Percentiles rank a stretch among this genome's conserved stretches.
These are phyloP conservation scores for Philantomba maxwellii DNA, from an alignment of 2,113 vertebrate species.

Conservation along the genomic window DNA sequence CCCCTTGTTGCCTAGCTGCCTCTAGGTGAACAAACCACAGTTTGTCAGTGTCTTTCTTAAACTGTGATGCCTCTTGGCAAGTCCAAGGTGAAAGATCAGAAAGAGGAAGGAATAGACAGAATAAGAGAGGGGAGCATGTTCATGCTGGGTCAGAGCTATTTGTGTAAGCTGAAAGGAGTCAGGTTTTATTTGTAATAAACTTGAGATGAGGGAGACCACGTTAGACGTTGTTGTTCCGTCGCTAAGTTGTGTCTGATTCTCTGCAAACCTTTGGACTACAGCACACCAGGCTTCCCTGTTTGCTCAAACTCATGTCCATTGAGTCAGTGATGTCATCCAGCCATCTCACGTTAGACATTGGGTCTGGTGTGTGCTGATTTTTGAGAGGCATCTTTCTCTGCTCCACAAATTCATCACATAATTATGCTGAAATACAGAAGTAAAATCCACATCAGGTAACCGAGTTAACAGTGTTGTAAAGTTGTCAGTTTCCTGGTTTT, in stretches of 20 bases:
- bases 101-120: background rate
- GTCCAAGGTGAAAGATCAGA: background rate
- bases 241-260: background rate
- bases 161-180: background rate
- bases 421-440: background rate
- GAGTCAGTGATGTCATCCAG: background rate
- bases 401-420: background rate
- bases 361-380: background rate
- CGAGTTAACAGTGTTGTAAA: background rate
- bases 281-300: background rate
- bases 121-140: background rate
- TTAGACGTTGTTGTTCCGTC: background rate
- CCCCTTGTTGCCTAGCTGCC: background rate
- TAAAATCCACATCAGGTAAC: background rate
- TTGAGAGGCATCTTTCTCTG: background rate
- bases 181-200: background rate
- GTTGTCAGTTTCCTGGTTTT: slow-evolving; percentile 20
- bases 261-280: background rate
- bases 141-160: background rate
- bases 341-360: background rate
- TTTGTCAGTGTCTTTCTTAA: background rate
- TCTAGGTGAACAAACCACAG: background rate
- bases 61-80: background rate
- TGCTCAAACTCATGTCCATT: background rate
- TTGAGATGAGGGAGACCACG: background rate